Evolutionary conservation across 2,113 vertebrate genomes (phyloP).

Genomic region (Microcebus griseorufus): DNA sequence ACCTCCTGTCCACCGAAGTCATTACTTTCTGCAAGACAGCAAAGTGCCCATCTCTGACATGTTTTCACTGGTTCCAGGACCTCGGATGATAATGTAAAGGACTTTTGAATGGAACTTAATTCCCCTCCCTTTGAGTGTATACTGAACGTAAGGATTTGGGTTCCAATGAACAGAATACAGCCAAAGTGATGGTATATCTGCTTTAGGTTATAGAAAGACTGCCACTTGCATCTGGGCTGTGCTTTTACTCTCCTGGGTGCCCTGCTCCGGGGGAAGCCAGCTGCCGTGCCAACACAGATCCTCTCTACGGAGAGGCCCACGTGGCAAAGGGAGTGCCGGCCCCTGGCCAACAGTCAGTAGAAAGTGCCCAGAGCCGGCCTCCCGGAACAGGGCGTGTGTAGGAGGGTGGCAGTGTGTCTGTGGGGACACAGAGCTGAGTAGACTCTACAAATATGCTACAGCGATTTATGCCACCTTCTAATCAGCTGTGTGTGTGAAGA

Average conservation of each 20-base stretch:
- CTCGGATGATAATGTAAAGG: background rate
- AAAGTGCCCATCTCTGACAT: background rate
- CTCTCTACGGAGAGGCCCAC: background rate
- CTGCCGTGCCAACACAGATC: background rate
- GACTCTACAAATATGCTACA: background rate
- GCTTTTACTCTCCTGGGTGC: background rate
- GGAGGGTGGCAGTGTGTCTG: background rate
- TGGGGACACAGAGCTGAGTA: background rate
- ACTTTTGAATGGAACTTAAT: background rate
- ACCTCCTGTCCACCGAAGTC: background rate
- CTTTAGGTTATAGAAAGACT: background rate
- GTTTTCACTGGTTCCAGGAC: slow-evolving; percentile 12
- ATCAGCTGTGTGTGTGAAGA: background rate
- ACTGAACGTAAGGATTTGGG: background rate
- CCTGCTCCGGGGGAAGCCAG: background rate
- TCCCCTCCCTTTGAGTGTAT: background rate
- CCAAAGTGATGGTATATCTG: background rate
- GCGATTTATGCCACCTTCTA: background rate
- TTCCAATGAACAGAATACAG: background rate
- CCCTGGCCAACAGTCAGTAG: background rate
- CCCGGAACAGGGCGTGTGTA: background rate
- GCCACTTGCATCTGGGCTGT: background rate
- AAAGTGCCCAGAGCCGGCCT: background rate
- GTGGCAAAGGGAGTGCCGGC: background rate
- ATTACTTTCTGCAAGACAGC: background rate